phyloP scores from a whole-genome alignment of 2,797 vertebrate species.

The Sebastes melanostomus region DNA sequence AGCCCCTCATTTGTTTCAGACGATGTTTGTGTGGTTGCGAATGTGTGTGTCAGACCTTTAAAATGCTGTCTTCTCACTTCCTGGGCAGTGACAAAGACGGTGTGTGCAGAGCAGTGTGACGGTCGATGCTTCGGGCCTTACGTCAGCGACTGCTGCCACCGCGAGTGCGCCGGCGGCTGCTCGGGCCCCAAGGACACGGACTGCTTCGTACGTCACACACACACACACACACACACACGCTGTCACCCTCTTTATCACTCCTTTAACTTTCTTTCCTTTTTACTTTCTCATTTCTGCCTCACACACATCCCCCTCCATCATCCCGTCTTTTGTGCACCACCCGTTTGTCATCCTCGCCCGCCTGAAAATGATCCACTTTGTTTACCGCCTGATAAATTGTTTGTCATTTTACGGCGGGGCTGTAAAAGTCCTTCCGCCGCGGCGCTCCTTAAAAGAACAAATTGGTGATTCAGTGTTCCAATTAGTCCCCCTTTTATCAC shows the following conservation, averaged over 20 bases:
- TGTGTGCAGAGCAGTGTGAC: slow-evolving; percentile 97
- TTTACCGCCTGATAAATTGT: slow-evolving; percentile 64
- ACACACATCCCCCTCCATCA: not conserved
- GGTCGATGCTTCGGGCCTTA: slow-evolving; percentile 95
- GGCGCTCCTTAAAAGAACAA: slow-evolving; percentile 50
- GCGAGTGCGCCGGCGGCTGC: slow-evolving; percentile 95
- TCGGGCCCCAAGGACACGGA: slow-evolving; percentile 95
- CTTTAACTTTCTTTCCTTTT: not conserved
- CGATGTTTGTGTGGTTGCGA: slow-evolving; percentile 18
- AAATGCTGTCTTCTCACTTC: slow-evolving; percentile 31
- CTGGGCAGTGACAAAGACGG: slow-evolving; percentile 91
- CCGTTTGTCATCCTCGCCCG: slow-evolving; percentile 18
- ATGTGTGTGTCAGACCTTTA: slow-evolving; percentile 52
- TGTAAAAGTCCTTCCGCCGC: slow-evolving; percentile 46
- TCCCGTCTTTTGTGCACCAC: slow-evolving; percentile 26
- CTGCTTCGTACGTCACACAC: slow-evolving; percentile 85
- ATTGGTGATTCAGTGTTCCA: slow-evolving; percentile 73
- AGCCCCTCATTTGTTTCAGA: slow-evolving; percentile 17
- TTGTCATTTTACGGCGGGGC: slow-evolving; percentile 52
- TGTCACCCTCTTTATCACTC: not conserved
- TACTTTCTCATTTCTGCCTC: not conserved
- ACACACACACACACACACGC: slow-evolving; percentile 6
- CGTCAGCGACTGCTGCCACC: slow-evolving; percentile 97
- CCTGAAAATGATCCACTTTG: slow-evolving; percentile 47
- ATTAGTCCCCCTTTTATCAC: slow-evolving; percentile 71